phyloP scores from a whole-genome alignment of 1,140 invertebrate species.

The Tetragonula clypearis region DNA sequence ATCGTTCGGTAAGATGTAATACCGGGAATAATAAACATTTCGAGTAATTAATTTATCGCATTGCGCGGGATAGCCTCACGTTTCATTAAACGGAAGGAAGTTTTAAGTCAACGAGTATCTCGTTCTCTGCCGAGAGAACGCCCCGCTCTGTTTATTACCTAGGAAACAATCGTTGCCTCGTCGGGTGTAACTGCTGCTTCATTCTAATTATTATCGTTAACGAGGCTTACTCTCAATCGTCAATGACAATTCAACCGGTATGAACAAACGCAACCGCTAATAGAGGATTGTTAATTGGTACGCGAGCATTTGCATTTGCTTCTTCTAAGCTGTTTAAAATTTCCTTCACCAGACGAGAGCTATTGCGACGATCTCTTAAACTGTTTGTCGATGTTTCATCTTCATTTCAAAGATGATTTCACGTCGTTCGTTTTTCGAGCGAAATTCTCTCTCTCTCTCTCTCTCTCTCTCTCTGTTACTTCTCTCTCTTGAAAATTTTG shows the following conservation, averaged over 20 bases:
- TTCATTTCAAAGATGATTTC: too few relatives aligned
- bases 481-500: too few relatives aligned
- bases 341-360: too few relatives aligned
- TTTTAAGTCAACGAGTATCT: slow-evolving; percentile 1
- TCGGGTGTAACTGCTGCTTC: not conserved
- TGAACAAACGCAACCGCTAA: not conserved
- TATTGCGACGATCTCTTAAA: too few relatives aligned
- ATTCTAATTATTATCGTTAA: not conserved
- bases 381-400: too few relatives aligned
- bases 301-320: not conserved
- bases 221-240: not conserved
- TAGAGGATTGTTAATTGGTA: not conserved
- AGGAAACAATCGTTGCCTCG: not conserved
- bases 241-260: not conserved
- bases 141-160: not conserved
- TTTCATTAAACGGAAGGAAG: not conserved
- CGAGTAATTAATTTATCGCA: not conserved
- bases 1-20: not conserved
- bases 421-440: too few relatives aligned
- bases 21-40: not conserved
- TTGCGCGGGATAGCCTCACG: not conserved
- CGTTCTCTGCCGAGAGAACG: not conserved
- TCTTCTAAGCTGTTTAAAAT: too few relatives aligned
- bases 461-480: too few relatives aligned
- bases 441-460: too few relatives aligned